Conservation (phyloP, 2,797 vertebrate species). For the Enteromius viviparus region DNA sequence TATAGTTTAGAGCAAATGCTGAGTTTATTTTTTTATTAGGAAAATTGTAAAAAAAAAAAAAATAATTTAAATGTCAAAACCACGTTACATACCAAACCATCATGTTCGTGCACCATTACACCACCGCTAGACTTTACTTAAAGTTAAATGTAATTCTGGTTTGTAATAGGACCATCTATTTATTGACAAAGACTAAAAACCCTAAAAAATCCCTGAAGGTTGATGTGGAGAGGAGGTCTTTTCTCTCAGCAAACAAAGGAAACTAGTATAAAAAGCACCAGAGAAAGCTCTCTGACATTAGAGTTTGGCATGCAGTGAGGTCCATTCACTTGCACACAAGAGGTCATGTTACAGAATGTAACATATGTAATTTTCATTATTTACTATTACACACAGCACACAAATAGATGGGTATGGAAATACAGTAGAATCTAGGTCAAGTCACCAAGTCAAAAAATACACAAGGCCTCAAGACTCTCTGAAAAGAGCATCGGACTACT, state of each 20-base stretch:
- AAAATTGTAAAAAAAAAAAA: not conserved
- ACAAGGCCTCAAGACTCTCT: not conserved
- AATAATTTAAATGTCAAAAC: not conserved
- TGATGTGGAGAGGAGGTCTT: constrained; percentile 13
- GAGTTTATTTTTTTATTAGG: not conserved
- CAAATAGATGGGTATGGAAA: not conserved
- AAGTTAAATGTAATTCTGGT: not conserved
- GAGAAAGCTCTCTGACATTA: constrained; percentile 21
- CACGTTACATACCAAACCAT: no score
- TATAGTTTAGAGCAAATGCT: not conserved
- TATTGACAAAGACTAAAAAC: constrained; percentile 6
- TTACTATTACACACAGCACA: not conserved
- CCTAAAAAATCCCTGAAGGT: not conserved
- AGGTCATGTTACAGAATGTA: constrained; percentile 1
- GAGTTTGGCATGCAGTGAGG: constrained; percentile 4
- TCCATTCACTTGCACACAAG: not conserved
- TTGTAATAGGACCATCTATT: not conserved
- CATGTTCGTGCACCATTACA: not conserved
- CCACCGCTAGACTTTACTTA: not conserved
- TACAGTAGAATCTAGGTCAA: not conserved
- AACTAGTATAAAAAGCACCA: constrained; percentile 24
- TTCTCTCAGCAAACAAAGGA: constrained; percentile 29
- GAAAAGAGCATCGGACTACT: not conserved
- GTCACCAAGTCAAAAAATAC: not conserved
- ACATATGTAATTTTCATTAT: not conserved